Base-by-base conservation (phyloP, 2,888 invertebrate species). In the Aquatica leii region DNA sequence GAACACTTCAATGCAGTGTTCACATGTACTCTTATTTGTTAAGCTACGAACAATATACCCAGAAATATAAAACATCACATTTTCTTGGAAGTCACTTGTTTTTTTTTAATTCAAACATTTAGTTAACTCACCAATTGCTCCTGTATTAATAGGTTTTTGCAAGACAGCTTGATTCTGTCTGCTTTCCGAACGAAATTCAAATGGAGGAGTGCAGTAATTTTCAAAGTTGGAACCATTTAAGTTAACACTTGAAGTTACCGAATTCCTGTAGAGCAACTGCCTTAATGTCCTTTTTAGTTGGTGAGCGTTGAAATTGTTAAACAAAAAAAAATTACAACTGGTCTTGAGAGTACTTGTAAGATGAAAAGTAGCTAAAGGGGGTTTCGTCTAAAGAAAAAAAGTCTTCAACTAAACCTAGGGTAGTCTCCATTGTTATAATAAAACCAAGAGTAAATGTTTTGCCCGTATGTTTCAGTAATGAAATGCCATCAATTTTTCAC, bases 401-500 rank as follows among this genome's bases (percentile, higher is more conserved):
- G 37, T 37, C 37, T 37, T 37, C 37, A 37, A 37, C 37, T 12
- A 37, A 37, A 37, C 37, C 37, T 37, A 37, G 37, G 11, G 37
- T 37, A 37, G 4, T 37, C 37, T 37, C 11, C 37, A 37, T 37
- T 37, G 37, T 37, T 37, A 37, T 11, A 37, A 37, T 37, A 37
- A 37, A 37, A 37, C 11, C 11, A 8, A 37, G 11, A 11, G 37
- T 11, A 37, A 37, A 37, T 37, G 37, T 37, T 37, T 37, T 37
- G 2, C 37, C 4, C n/a, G 9, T 3, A 37, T 37, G 37, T 14
- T 40, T 17, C 40, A 66, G 20, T 12, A 67, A 35, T 5, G 37
- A 43, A 46, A 40, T 52, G 18, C 59, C 62, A 51, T 65, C 62
- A 59, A 65, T 68, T 62, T 61, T 62, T 37, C 66, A 65, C 0